phyloP scores from a whole-genome alignment of 30 jellyfish, hydroid and myxozoan genomes.

The Aurelia aurita region DNA sequence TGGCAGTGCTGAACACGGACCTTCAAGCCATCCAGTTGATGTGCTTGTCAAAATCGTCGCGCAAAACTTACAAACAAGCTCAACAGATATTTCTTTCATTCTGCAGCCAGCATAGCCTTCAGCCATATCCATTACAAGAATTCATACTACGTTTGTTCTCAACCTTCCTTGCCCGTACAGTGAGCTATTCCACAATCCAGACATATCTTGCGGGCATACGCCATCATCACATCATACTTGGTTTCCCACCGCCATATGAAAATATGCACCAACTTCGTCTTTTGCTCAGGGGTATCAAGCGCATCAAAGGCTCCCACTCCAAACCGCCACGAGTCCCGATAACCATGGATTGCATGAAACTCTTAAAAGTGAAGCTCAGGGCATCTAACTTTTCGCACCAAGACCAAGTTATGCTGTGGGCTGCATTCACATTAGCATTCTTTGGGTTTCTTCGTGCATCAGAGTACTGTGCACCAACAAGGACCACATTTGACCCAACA shows the following conservation, averaged over 20 bases:
- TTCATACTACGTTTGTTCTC: not conserved
- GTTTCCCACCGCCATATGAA: not conserved
- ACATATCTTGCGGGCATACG: conserved; percentile 1
- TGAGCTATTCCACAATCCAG: not conserved
- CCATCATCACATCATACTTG: not conserved
- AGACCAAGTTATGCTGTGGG: conserved; percentile 14
- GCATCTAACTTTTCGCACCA: not conserved
- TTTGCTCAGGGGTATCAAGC: conserved; percentile 6
- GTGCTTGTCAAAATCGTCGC: not conserved
- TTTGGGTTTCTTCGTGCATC: conserved; percentile 21
- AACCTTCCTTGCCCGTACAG: not conserved
- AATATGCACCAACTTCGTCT: not conserved
- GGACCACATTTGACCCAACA: not conserved
- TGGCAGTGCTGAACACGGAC: not conserved
- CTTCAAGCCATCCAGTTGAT: not conserved
- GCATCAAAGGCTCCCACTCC: not conserved
- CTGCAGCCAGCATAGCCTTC: not conserved
- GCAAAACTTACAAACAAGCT: conserved; percentile 5
- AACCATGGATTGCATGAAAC: not conserved
- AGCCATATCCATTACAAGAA: not conserved
- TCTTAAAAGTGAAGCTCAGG: not conserved
- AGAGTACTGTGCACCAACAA: not conserved
- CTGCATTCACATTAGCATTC: conserved; percentile 26
- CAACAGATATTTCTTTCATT: not conserved
- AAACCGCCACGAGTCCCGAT: not conserved